Percentiles rank a stretch among this genome's conserved stretches.
These are phyloP conservation scores for Pseudococcus jackbeardsleyi DNA, from an alignment of 2,888 invertebrate genomes.

Conservation along the genomic window DNA sequence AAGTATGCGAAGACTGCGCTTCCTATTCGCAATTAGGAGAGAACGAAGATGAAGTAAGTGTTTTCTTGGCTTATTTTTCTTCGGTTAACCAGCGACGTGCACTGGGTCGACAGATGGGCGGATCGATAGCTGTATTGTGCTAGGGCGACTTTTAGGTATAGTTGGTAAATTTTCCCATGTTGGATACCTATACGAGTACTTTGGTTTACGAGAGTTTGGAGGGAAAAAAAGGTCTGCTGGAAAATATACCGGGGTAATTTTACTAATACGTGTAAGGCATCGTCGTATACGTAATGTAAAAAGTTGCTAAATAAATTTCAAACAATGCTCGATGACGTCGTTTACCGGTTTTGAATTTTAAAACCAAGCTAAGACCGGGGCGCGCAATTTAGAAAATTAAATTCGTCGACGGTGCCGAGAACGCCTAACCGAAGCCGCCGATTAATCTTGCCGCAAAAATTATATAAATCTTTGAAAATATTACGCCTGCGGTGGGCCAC, in stretches of 20 bases:
- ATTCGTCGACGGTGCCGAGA: neutral
- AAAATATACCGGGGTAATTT: conserved; percentile 12
- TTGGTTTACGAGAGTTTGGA: conserved; percentile 24
- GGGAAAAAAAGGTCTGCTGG: neutral
- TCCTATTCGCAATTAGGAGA: conserved; percentile 89
- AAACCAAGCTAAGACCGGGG: neutral
- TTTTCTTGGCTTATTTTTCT: conserved; percentile 24
- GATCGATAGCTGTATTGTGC: neutral
- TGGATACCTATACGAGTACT: neutral
- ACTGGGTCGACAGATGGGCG: neutral
- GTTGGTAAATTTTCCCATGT: neutral
- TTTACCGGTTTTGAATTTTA: conserved; percentile 41
- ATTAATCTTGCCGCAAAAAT: conserved; percentile 30
- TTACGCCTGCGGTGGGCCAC: neutral
- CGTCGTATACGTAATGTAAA: neutral
- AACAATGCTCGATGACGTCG: conserved; percentile 39
- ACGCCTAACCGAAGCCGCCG: neutral
- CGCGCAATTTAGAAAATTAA: conserved; percentile 23
- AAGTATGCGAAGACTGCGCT: conserved; percentile 93
- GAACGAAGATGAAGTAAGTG: conserved; percentile 83
- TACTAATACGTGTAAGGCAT: neutral
- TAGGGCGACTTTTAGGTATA: neutral
- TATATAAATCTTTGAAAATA: conserved; percentile 27
- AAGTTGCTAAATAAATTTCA: conserved; percentile 35
- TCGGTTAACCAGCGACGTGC: neutral